phyloP scores from a whole-genome alignment of 1,140 invertebrate genomes.

The Drosophila kanapiae region DNA sequence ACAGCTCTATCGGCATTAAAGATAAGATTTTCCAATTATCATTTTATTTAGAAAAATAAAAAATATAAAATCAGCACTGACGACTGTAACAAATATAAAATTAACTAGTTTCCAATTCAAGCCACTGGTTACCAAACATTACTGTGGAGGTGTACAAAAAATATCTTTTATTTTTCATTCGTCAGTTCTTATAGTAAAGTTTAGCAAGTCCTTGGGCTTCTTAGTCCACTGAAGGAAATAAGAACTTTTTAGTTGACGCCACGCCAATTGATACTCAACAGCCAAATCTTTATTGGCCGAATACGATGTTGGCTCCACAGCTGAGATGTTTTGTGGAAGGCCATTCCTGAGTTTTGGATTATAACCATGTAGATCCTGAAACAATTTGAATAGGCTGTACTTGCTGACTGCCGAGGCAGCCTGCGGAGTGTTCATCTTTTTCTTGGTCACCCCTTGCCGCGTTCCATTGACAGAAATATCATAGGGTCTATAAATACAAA shows the following conservation, averaged over 20 bases:
- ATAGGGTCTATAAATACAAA: slow-evolving; percentile 85
- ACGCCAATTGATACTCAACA: slow-evolving; percentile 85
- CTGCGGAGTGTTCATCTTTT: slow-evolving; percentile 86
- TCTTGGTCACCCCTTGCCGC: slow-evolving; percentile 93
- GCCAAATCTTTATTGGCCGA: slow-evolving; percentile 86
- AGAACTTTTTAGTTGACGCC: slow-evolving; percentile 85
- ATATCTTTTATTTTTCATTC: neutral
- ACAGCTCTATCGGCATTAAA: too few relatives aligned
- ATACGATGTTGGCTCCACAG: slow-evolving; percentile 85
- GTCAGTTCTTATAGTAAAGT: slow-evolving; percentile 65
- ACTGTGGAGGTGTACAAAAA: too few relatives aligned
- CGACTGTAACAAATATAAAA: too few relatives aligned
- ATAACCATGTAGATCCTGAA: slow-evolving; percentile 86
- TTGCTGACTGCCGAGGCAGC: slow-evolving; percentile 88
- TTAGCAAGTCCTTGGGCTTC: slow-evolving; percentile 86
- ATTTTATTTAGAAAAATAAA: too few relatives aligned
- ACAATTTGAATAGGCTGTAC: slow-evolving; percentile 88
- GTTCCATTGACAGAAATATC: slow-evolving; percentile 93
- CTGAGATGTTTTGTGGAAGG: slow-evolving; percentile 44
- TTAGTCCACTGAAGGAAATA: slow-evolving; percentile 87
- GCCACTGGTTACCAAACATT: too few relatives aligned
- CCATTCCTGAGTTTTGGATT: slow-evolving; percentile 62
- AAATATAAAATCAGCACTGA: too few relatives aligned
- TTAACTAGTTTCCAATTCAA: too few relatives aligned
- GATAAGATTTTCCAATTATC: too few relatives aligned